phyloP scores from a whole-genome alignment of 2,888 invertebrate genomes.

The Eristalinus aeneus region DNA sequence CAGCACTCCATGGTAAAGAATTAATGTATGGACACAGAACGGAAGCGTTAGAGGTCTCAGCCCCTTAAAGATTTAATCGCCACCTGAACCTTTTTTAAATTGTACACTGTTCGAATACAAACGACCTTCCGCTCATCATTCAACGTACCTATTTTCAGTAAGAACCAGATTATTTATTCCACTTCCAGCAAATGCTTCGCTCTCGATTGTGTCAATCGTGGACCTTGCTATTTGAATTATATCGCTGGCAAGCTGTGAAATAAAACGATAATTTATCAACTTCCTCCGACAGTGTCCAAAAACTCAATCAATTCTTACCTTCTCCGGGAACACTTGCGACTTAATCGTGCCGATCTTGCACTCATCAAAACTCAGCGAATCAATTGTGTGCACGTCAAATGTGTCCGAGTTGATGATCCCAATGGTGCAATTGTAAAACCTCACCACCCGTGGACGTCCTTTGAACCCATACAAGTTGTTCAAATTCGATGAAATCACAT shows the following conservation, averaged over 20 bases:
- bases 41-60: too few species aligned
- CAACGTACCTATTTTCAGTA: slow-evolving; percentile 76
- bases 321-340: slow-evolving; percentile 77
- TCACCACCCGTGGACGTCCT: slow-evolving; percentile 77
- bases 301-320: slow-evolving; percentile 72
- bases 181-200: slow-evolving; percentile 78
- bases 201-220: slow-evolving; percentile 78
- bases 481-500: slow-evolving; percentile 76
- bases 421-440: slow-evolving; percentile 77
- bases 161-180: slow-evolving; percentile 78
- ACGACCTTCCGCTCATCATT: neutral
- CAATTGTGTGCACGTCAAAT: slow-evolving; percentile 79
- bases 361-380: slow-evolving; percentile 76
- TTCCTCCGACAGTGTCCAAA: neutral
- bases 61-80: too few species aligned
- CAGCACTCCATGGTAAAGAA: too few species aligned
- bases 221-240: slow-evolving; percentile 77
- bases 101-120: neutral
- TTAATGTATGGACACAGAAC: too few species aligned
- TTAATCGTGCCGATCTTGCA: slow-evolving; percentile 78
- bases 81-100: too few species aligned
- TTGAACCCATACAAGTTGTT: slow-evolving; percentile 76
- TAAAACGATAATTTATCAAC: neutral
- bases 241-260: slow-evolving; percentile 75
- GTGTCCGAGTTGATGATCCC: slow-evolving; percentile 75